Conservation (phyloP, 2,888 invertebrate genomes). For the Stenichneumon culpator region DNA sequence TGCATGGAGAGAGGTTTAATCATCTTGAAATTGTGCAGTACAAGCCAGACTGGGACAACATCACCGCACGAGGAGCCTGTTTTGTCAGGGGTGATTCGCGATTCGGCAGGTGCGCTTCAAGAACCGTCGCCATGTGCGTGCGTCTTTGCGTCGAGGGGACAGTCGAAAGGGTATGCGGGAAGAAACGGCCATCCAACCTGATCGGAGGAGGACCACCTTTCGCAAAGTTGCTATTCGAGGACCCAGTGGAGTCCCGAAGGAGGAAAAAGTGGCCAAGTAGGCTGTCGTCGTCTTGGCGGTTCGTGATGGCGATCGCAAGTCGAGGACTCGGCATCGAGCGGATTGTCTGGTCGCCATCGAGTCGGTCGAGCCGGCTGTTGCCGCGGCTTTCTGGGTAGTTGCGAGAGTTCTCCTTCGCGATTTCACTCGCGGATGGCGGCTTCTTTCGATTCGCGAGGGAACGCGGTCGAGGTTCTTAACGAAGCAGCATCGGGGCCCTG, state of each 20-base stretch:
- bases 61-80: background rate
- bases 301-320: slow-evolving; percentile 52
- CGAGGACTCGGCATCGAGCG: slow-evolving; percentile 5
- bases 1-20: background rate
- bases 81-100: background rate
- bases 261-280: slow-evolving; percentile 64
- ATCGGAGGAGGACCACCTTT: slow-evolving; percentile 45
- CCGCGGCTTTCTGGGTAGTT: slow-evolving; percentile 38
- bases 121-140: slow-evolving; percentile 5
- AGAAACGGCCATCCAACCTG: slow-evolving; percentile 23
- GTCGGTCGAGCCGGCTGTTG: slow-evolving; percentile 56
- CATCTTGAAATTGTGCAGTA: background rate
- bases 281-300: slow-evolving; percentile 40
- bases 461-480: slow-evolving; percentile 58
- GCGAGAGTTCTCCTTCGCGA: slow-evolving; percentile 48
- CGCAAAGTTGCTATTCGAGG: slow-evolving; percentile 52
- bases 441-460: slow-evolving; percentile 69
- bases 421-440: slow-evolving; percentile 66
- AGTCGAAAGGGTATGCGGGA: slow-evolving; percentile 28
- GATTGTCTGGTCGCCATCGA: slow-evolving; percentile 52
- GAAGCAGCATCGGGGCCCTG: slow-evolving; percentile 73
- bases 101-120: slow-evolving; percentile 52
- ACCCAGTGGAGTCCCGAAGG: slow-evolving; percentile 25
- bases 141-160: slow-evolving; percentile 8
- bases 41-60: background rate